A percentile compares a stretch with the other conserved stretches of the same genome.
Evolutionary conservation across 2,113 vertebrate species (phyloP).

Genomic region (Sitta europaea): DNA sequence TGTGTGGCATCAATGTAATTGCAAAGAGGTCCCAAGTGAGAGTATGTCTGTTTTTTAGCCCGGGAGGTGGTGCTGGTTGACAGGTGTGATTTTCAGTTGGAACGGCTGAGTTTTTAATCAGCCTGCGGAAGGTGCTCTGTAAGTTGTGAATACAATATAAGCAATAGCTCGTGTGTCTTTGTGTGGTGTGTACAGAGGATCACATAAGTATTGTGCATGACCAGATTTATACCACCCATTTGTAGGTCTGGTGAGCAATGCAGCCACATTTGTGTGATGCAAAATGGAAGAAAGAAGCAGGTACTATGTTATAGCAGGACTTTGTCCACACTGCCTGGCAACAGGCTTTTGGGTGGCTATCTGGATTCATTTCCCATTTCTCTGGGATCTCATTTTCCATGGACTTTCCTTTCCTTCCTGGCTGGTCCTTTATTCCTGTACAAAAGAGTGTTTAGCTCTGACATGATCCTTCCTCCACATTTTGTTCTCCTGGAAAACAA

Average conservation of each 20-base stretch:
- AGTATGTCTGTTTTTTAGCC: neutral
- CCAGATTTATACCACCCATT: accelerated
- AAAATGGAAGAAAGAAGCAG: neutral
- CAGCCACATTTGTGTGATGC: neutral
- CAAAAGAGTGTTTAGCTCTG: neutral
- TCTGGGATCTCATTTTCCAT: accelerated
- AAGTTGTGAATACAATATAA: neutral
- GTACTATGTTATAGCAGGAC: neutral
- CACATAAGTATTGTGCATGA: accelerated
- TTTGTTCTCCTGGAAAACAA: neutral
- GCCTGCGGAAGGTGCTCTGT: neutral
- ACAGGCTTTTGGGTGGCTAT: neutral
- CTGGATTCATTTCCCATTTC: neutral
- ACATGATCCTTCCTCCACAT: neutral
- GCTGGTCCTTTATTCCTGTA: neutral
- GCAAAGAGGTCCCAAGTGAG: neutral
- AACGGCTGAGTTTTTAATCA: neutral
- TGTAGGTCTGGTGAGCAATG: neutral
- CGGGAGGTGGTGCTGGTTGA: neutral
- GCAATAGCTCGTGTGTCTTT: accelerated
- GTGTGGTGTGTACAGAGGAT: neutral
- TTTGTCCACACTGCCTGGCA: accelerated
- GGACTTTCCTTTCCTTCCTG: neutral
- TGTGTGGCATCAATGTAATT: neutral
- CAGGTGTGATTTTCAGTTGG: neutral